Base-by-base conservation (phyloP, 1,140 invertebrate species). In the Hestina assimilis region DNA sequence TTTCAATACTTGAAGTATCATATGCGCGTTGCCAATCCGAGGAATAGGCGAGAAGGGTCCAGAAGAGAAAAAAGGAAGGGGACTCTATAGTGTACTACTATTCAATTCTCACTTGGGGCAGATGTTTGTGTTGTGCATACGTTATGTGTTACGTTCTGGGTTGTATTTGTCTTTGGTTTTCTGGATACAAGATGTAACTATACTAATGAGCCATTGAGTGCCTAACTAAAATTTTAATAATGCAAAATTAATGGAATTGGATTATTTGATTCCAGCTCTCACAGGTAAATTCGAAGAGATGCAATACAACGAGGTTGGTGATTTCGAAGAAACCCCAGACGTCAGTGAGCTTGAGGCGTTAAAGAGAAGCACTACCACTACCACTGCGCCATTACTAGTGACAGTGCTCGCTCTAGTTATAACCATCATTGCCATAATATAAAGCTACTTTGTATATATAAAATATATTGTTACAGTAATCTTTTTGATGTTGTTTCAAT, bases 391-490 rank as follows among this genome's bases (percentile, higher is more conserved):
- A 35, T 29, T 45, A 24, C 31, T 52, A 28, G 8, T 41, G 61
- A 17, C 38, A 43, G 26, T 56, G 69, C 45, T 59, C 19, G 55
- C 11, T 14, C 43, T 29, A 26, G 17, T 59, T 12, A 45, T 77
- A 62, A 64, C 65, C 52, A 67, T 75, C 57, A 68, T 79, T 59
- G 63, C 71, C 59, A 72, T 75, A 75, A 76, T 80, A 72, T 86
- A 82, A 82, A 76, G 63, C 72, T 81, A 76, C 60, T 73, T 80
- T 87, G 78, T 86, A 86, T 77, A 87, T 85, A 87, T 45, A 50
- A 64, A 86, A 82, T 87, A 87, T 83, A 87, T 87, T 87, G 81
- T 86, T 86, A 87, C 71, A 69, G 76, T 80, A 76, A 79, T 72
- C 56, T 82, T 82, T 83, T 77, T 45, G 51, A 51, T 19, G 35